Percentiles rank a stretch among this genome's conserved stretches.
phyloP scores from a whole-genome alignment of 2,113 vertebrate species.

The Lepus europaeus region DNA sequence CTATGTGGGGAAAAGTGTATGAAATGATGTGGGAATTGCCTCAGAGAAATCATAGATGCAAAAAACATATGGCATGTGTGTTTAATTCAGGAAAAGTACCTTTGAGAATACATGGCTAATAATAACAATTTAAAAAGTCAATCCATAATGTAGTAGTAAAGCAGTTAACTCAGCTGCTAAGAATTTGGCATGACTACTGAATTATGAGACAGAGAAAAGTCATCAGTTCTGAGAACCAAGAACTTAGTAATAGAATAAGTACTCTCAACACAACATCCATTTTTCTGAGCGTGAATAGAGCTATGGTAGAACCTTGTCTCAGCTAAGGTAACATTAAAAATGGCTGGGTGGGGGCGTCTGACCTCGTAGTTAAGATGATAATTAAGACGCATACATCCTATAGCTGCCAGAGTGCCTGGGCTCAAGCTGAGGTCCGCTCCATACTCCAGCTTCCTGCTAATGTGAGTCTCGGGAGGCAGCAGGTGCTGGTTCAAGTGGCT shows the following conservation, averaged over 20 bases:
- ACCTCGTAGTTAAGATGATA: no score
- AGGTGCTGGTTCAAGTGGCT: no score
- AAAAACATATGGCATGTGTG: background rate
- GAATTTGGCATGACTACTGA: background rate
- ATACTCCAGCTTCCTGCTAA: no score
- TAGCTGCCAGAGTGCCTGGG: no score
- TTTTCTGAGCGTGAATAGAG: background rate
- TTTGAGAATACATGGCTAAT: background rate
- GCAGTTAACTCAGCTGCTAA: background rate
- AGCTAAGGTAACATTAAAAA: background rate
- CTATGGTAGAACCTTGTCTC: background rate
- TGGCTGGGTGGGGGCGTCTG: no score
- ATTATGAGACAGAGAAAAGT: background rate
- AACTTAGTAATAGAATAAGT: background rate
- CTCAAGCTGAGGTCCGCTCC: no score
- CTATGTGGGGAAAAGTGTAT: background rate
- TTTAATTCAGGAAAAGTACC: background rate
- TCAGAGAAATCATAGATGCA: background rate
- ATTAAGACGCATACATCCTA: no score
- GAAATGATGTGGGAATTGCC: background rate
- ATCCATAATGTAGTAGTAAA: background rate
- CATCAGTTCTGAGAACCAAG: background rate
- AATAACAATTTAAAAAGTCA: background rate
- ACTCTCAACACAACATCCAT: background rate
- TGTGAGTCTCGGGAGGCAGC: no score